These are phyloP conservation scores for Helicoverpa zea DNA, from an alignment of 1,140 invertebrate genomes.

Conservation along the genomic window DNA sequence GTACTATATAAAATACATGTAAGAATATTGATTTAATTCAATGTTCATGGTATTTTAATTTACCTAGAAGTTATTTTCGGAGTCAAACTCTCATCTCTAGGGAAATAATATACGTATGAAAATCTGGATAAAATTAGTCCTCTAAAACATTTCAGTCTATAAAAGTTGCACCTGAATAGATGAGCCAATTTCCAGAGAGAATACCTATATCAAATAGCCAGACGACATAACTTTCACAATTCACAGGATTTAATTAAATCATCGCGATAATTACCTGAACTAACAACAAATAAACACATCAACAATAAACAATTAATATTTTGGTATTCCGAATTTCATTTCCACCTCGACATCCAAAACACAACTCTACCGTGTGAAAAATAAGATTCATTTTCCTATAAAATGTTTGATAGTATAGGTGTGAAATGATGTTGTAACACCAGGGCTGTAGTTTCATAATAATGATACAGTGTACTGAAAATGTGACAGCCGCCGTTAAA, in stretches of 20 bases:
- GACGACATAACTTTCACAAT: no score
- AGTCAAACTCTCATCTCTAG: not conserved
- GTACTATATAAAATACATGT: not conserved
- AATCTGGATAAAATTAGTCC: no score
- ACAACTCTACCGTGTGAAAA: not conserved
- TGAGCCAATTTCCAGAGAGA: no score
- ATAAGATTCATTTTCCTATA: not conserved
- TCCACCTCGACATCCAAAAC: not conserved
- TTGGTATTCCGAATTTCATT: not conserved
- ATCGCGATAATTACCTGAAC: not conserved
- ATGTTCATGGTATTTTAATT: no score
- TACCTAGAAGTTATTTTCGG: not conserved
- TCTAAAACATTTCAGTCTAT: no score
- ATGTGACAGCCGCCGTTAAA: constrained; percentile 35
- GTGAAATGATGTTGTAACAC: constrained; percentile 20
- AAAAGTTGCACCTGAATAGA: no score
- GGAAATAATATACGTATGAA: no score
- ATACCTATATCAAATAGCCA: no score
- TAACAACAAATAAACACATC: not conserved
- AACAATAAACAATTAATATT: not conserved
- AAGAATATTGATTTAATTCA: not conserved
- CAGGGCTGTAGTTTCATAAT: constrained; percentile 25
- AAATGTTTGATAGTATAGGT: not conserved
- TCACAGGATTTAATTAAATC: not conserved
- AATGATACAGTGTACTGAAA: constrained; percentile 41